These are phyloP conservation scores for Danionella dracula DNA, from an alignment of 2,797 vertebrate genomes.

Conservation along the genomic window DNA sequence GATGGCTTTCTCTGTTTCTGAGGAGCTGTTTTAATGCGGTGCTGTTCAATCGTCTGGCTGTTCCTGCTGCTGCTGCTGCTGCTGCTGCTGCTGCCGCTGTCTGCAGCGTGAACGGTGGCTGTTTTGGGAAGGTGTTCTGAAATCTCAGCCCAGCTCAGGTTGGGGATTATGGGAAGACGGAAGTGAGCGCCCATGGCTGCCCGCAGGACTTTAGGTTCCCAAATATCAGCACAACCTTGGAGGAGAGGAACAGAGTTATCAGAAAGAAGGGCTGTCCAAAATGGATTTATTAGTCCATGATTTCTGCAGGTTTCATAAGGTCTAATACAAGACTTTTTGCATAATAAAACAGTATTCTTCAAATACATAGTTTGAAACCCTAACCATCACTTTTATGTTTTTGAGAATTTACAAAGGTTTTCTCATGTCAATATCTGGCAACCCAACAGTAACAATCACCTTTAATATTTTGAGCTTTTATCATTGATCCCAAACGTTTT, in stretches of 20 bases:
- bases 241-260: background rate
- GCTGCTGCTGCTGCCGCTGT: slow-evolving; percentile 68
- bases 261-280: too few relatives aligned
- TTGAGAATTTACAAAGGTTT: too few relatives aligned
- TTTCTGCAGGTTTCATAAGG: too few relatives aligned
- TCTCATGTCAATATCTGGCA: too few relatives aligned
- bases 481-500: too few relatives aligned
- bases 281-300: too few relatives aligned
- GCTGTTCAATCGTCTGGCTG: background rate
- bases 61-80: slow-evolving; percentile 72
- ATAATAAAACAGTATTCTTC: too few relatives aligned
- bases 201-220: slow-evolving; percentile 94
- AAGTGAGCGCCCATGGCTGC: slow-evolving; percentile 95
- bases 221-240: slow-evolving; percentile 88
- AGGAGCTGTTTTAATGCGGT: accelerated
- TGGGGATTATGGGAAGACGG: slow-evolving; percentile 75
- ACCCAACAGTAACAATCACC: too few relatives aligned
- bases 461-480: too few relatives aligned
- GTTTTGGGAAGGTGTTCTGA: slow-evolving; percentile 62
- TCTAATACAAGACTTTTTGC: too few relatives aligned
- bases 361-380: too few relatives aligned
- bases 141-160: slow-evolving; percentile 75
- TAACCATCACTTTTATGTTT: too few relatives aligned
- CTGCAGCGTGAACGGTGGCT: slow-evolving; percentile 74
- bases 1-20: slow-evolving; percentile 52